phyloP scores from a whole-genome alignment of 2,888 invertebrate genomes.

The Drosophila colorata region DNA sequence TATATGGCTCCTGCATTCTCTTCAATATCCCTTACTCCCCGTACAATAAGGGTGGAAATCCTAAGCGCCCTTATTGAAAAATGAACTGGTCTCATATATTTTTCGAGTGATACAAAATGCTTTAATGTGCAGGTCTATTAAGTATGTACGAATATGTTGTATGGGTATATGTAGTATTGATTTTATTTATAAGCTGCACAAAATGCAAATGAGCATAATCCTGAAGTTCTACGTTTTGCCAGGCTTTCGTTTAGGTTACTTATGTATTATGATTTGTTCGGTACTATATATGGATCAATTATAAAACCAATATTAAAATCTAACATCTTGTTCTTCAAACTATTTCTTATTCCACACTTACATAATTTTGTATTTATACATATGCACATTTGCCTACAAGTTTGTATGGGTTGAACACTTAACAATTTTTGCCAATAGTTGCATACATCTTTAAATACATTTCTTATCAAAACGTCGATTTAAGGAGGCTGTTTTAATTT shows the following conservation, averaged over 20 bases:
- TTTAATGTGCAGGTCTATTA: conserved; percentile 53
- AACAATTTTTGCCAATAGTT: conserved; percentile 34
- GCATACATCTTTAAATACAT: conserved; percentile 15
- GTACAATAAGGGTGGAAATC: conserved; percentile 32
- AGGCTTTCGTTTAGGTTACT: conserved; percentile 34
- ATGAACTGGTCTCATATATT: conserved; percentile 10
- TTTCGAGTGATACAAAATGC: conserved; percentile 22
- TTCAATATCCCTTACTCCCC: conserved; percentile 7
- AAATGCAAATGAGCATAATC: conserved; percentile 45
- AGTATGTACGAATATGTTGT: conserved; percentile 35
- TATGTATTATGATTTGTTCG: conserved; percentile 51
- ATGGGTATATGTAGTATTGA: conserved; percentile 33
- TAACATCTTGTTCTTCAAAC: conserved; percentile 21
- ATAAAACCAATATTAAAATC: conserved; percentile 56
- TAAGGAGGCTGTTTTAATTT: conserved; percentile 19
- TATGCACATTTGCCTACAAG: conserved; percentile 47
- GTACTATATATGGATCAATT: conserved; percentile 45
- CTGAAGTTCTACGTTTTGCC: conserved; percentile 35
- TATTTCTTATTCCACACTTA: conserved; percentile 19
- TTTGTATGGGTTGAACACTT: conserved; percentile 48
- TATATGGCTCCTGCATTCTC: conserved; percentile 29
- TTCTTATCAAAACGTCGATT: conserved; percentile 45
- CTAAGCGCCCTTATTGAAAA: conserved; percentile 8
- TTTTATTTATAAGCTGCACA: conserved; percentile 43
- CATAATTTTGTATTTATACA: conserved; percentile 40